Evolutionary conservation across 2,797 vertebrate genomes (phyloP), one percentile per base, ranked within the genome.

Genomic region (Pipistrellus nathusii): DNA sequence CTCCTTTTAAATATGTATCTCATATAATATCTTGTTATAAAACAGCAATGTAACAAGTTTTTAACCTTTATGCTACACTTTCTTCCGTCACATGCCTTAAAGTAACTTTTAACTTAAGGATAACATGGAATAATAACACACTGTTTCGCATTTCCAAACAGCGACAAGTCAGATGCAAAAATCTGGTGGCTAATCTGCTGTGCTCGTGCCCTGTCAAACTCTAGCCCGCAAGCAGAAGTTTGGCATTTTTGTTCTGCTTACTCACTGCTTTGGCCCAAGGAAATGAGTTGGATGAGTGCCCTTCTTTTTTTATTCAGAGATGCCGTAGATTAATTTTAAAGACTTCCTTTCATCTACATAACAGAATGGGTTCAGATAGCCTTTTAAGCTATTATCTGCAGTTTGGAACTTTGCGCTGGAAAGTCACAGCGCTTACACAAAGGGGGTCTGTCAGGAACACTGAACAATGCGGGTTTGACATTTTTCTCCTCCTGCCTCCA

Each of bases 271-370:
- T 97, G 95, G 93, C 92, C 97, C 88, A 96, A 95, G 94, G 93
- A 92, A 96, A 95, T 38, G 91, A 94, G 77, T 94, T 97, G 95
- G 97, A 96, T 85, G 68, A 93, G 71, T 96, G 93, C 92, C 93
- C 66, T 92, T 89, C 62, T 96, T 95, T 93, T 93, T 72, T 92
- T 89, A 94, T 97, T 97, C 91, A 85, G 93, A 96, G 96, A 96
- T 94, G 97, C 96, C 89, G 95, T 86, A 96, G 96, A 96, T 97
- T 95, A 96, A 97, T 97, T 95, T 97, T 96, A 96, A 98, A 98
- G 96, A 91, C 96, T 97, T 95, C 96, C 94, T 98, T 98, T 98
- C 97, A 97, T 96, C 97, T 97, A 21, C 86, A 88, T 87, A 96
- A 96, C 85, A 97, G 96, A 95, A 88, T 91, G 93, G 94, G 88